Conservation (phyloP, 2,888 invertebrate genomes). For the Platynereis dumerilii region DNA sequence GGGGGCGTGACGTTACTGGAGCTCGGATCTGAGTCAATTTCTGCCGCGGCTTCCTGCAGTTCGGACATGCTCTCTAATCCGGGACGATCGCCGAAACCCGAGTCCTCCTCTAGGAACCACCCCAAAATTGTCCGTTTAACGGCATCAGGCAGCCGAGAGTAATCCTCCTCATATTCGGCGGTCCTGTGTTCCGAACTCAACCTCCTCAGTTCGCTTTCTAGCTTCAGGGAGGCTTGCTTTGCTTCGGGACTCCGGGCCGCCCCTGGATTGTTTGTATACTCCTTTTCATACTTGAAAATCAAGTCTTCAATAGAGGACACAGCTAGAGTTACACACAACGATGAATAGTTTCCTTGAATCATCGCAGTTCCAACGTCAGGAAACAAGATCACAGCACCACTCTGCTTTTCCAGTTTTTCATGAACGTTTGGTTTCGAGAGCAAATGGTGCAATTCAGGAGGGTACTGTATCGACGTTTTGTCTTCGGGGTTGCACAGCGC, state of each 20-base stretch:
- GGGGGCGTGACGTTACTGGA: too few species aligned
- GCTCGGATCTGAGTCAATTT: too few species aligned
- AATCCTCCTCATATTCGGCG: constrained; percentile 14
- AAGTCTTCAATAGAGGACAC: constrained; percentile 50
- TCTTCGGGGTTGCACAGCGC: constrained; percentile 19
- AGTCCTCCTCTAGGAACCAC: constrained; percentile 3
- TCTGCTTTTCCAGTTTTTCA: constrained; percentile 45
- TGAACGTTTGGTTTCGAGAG: constrained; percentile 36
- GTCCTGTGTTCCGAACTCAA: constrained; percentile 17
- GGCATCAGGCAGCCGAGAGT: constrained; percentile 3
- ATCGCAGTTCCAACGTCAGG: constrained; percentile 41
- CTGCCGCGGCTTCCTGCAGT: too few species aligned
- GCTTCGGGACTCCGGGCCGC: constrained; percentile 13
- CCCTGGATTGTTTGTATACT: constrained; percentile 9
- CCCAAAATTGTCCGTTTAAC: constrained; percentile 23
- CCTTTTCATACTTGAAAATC: constrained; percentile 32
- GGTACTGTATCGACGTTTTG: neutral
- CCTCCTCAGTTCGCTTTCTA: constrained; percentile 27
- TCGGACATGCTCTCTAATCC: too few species aligned
- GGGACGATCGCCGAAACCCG: neutral
- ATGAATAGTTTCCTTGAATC: constrained; percentile 45
- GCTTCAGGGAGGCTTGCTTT: constrained; percentile 6
- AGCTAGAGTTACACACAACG: constrained; percentile 48
- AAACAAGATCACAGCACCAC: constrained; percentile 23
- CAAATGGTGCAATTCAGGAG: constrained; percentile 14